Percentiles rank a stretch among this genome's conserved stretches.
These are phyloP conservation scores for Anadara kagoshimensis DNA, from an alignment of 1,140 invertebrate species.

Conservation along the genomic window DNA sequence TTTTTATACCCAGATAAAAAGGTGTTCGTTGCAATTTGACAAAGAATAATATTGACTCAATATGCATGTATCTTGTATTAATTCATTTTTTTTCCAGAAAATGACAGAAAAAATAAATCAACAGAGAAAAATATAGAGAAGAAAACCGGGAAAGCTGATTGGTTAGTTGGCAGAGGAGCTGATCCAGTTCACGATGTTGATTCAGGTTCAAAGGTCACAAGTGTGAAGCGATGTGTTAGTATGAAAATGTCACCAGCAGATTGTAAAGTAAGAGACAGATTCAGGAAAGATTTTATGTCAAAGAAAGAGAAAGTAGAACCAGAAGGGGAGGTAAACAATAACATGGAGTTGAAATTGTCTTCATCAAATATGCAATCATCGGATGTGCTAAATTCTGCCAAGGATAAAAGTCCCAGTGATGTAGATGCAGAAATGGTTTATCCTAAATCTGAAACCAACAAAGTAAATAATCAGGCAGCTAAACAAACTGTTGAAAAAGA, in stretches of 20 bases:
- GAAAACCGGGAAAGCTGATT: conserved; percentile 20
- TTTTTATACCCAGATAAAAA: too few relatives aligned
- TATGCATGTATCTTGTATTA: too few relatives aligned
- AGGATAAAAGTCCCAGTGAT: too few relatives aligned
- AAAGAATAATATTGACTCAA: too few relatives aligned
- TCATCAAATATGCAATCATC: too few relatives aligned
- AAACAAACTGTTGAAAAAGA: conserved; percentile 11
- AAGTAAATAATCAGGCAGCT: neutral
- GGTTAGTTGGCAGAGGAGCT: conserved; percentile 36
- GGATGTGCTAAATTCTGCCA: too few relatives aligned
- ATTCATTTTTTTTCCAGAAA: too few relatives aligned
- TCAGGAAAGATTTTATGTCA: neutral
- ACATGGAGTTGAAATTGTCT: too few relatives aligned
- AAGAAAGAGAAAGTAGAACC: conserved; percentile 1
- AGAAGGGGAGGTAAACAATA: neutral
- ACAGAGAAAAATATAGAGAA: neutral
- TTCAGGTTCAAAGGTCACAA: neutral
- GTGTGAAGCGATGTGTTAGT: conserved; percentile 35
- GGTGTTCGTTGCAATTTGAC: too few relatives aligned
- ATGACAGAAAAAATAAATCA: too few relatives aligned
- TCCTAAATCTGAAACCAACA: too few relatives aligned
- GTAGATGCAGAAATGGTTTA: too few relatives aligned
- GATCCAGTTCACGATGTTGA: neutral
- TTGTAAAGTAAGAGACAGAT: neutral
- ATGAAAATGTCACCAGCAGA: conserved; percentile 30